A percentile compares a stretch with the other conserved stretches of the same genome.
phyloP scores from a whole-genome alignment of 2,888 invertebrate genomes.

The Strigamia transsilvanica region DNA sequence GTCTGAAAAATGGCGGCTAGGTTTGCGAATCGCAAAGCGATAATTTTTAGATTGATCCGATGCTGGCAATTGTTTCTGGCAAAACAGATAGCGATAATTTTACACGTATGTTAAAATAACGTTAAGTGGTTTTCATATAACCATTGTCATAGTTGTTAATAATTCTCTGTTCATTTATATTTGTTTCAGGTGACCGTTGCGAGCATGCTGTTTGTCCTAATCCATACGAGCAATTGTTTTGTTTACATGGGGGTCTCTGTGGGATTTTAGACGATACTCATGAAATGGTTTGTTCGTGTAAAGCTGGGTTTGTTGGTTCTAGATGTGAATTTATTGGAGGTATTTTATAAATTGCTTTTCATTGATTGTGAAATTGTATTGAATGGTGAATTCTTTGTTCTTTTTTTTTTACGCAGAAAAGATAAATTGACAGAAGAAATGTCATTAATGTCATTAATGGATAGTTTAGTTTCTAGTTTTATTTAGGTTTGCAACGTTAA shows the following conservation, averaged over 20 bases:
- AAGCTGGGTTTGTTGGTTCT: conserved; percentile 28
- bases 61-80: background rate
- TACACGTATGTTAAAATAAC: background rate
- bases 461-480: too few species aligned
- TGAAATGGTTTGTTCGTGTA: conserved; percentile 35
- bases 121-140: background rate
- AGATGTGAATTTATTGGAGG: conserved; percentile 39
- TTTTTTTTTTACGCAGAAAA: background rate
- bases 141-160: background rate
- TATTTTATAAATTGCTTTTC: background rate
- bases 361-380: too few species aligned
- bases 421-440: background rate
- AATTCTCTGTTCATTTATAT: background rate
- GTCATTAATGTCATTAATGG: too few species aligned
- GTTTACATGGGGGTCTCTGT: conserved; percentile 19
- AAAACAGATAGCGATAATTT: background rate
- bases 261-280: conserved; percentile 15
- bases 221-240: conserved; percentile 12
- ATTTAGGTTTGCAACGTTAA: too few species aligned
- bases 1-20: background rate
- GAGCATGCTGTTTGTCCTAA: conserved; percentile 34
- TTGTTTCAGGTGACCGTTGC: conserved; percentile 6
- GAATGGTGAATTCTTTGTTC: background rate
- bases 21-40: too few species aligned
- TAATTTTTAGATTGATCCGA: background rate